Evolutionary conservation across 92 coral and sea anemone genomes (phyloP), one percentile per base, ranked within the genome.

Genomic region (Muricea muricata): DNA sequence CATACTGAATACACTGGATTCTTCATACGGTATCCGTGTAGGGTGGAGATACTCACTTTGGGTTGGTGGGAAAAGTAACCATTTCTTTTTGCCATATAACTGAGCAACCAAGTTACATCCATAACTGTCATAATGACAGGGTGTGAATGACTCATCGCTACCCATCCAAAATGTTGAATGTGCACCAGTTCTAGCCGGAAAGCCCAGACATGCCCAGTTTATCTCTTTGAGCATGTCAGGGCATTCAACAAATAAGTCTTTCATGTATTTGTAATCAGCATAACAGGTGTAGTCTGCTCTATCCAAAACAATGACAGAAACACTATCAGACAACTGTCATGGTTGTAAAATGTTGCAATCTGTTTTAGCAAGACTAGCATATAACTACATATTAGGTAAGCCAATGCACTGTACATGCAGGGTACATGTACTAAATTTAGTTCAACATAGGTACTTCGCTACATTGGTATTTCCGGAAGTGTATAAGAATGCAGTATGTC

Each of bases 211-310:
- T 37, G 87, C 48, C 99, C 99, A 97, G 65, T 92, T 86, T 46
- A 93, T 92, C 14, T 92, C 89, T 28, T 40, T 82, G 23, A 94
- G 73, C 33, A 92, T 61, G 41, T 76, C 88, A 17, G 99, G 93
- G 32, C 88, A 87, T 48, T 88, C 93, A 58, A 73, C 83, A 60
- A 97, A 94, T 31, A 97, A 81, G 48, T 97, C 94, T 41, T 93
- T 91, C 98, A 97, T 97, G 89, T 94, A 90, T 80, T 97, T 97
- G 92, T 97, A 97, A 75, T 94, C 99, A 20, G 99, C 99, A 97
- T 97, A 97, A 72, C 99, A 94, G 90, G 98, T 94, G 77, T 87
- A 93, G 89, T 91, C 78, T 37, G 92, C 83, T 88, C 98, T 95
- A 79, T 69, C 69, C 80, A 73, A 23, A 50, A 68, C 65, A 35